Evolutionary conservation across 2,113 vertebrate species (phyloP), one percentile per base, ranked within the genome.

Genomic region (Xyrauchen texanus): DNA sequence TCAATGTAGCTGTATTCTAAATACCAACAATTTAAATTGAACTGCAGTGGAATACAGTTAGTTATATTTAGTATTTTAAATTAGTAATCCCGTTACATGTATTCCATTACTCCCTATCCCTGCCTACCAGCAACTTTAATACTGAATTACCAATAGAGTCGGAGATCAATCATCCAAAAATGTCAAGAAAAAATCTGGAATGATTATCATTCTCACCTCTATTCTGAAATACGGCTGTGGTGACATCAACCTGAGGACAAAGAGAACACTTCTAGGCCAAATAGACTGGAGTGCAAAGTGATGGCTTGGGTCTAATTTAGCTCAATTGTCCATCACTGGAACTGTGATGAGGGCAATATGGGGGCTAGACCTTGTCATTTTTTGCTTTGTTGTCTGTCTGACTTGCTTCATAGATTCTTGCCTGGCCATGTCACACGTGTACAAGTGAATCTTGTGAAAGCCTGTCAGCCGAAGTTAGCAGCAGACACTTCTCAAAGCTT

Each of bases 291-390:
- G 62, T 72, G 60, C 72, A 69, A 63, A 78, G 51, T n/a, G 7
- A 9, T 55, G 49, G 42, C 68, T 65, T 52, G 71, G 63, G 63
- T 85, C 62, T 80, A 16, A 72, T 80, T 77, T 79, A 63, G 68
- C 63, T 73, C 73, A 42, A 72, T 72, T 69, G 68, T 52, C 80
- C 68, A 77, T 79, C 77, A 52, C n/a, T 4, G 9, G 7, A 3
- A 4, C 73, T 72, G 46, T 67, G 78, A 80, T 79, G 68, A 76
- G 47, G 64, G 55, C 55, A 73, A 42, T 9, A 34, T 10, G 21
- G 62, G 55, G 55, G 65, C 51, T 49, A 8, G 8, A 7, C 47
- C 64, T 68, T 77, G 67, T 80, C 55, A 80, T 77, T 77, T 81
- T 65, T 51, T 55, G 21, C 21, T 44, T 9, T 77, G 67, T 68